Evolutionary conservation across 2,797 vertebrate species (phyloP), one percentile per base, ranked within the genome.

Genomic region (Malacoraja senta): DNA sequence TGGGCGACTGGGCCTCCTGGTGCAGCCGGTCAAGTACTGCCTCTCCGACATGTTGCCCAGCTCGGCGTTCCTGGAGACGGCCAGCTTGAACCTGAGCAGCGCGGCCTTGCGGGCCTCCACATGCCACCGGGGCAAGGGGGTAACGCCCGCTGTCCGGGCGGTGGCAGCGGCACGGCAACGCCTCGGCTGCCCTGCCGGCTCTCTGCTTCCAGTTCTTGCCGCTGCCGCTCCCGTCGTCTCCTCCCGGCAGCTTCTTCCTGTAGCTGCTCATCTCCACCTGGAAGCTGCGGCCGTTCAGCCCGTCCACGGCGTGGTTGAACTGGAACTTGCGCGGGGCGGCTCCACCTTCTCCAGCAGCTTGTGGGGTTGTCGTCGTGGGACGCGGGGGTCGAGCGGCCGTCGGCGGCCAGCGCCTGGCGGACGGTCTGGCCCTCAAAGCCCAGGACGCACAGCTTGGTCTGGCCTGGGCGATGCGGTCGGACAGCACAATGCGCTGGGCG

Each of bases 321-420:
- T 92, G 90, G 38, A 92, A 29, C 38, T 92, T 92, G 32, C 19
- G 6, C 3, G 68, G 90, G 68, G 90, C 0, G 90, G 65, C 8
- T 92, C 90, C 35, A 76, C 68, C 21, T 76, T 74, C 90, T 92
- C 90, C 90, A 92, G 35, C 38, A 92, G 71, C 24, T 76, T 72
- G 90, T 92, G 68, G 2, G 35, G n/a, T n/a, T n/a, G 13, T 74
- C 68, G 1, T 92, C 65, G 13, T 92, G 71, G 71, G 1, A 92
- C 8, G 21, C 68, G 38, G 24, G 71, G 0, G 38, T 92, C 38
- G 38, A 92, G 38, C 90, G 90, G 1, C 90, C 90, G 1, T 92
- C 90, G 0, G 17, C 53, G 24, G 17, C 26, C 90, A 92, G 24
- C 3, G 90, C 71, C 19, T 76, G 29, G 21, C 90, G 90, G 0